Conservation (phyloP, 2,888 invertebrate species). For the Dinocampus coccinellae region DNA sequence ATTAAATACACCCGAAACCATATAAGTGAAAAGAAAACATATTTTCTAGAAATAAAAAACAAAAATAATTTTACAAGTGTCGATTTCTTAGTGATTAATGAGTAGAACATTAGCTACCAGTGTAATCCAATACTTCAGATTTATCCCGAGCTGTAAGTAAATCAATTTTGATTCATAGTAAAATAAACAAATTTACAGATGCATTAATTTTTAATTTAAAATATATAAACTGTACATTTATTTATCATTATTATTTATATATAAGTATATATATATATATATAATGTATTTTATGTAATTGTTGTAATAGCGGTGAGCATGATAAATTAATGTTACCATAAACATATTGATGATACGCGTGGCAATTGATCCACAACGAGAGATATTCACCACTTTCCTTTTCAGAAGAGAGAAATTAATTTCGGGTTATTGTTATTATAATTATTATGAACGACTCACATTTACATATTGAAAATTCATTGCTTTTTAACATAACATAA, state of each 20-base stretch:
- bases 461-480: constrained; percentile 47
- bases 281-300: constrained; percentile 40
- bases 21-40: too few species aligned
- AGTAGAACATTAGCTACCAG: too few species aligned
- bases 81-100: too few species aligned
- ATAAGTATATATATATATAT: constrained; percentile 55
- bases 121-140: background rate
- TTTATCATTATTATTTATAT: constrained; percentile 59
- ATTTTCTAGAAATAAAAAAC: too few species aligned
- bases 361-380: constrained; percentile 59
- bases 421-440: background rate
- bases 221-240: constrained; percentile 70
- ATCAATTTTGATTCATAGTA: background rate
- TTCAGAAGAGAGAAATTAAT: constrained; percentile 34
- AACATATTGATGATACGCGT: constrained; percentile 51
- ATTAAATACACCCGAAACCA: too few species aligned
- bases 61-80: too few species aligned
- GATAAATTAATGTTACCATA: constrained; percentile 62
- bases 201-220: constrained; percentile 69
- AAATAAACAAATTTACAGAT: constrained; percentile 49
- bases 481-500: constrained; percentile 46
- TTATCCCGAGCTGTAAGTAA: background rate
- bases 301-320: constrained; percentile 63
- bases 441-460: background rate
- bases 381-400: constrained; percentile 50